phyloP scores from a whole-genome alignment of 2,797 vertebrate species.

The Acipenser ruthenus region DNA sequence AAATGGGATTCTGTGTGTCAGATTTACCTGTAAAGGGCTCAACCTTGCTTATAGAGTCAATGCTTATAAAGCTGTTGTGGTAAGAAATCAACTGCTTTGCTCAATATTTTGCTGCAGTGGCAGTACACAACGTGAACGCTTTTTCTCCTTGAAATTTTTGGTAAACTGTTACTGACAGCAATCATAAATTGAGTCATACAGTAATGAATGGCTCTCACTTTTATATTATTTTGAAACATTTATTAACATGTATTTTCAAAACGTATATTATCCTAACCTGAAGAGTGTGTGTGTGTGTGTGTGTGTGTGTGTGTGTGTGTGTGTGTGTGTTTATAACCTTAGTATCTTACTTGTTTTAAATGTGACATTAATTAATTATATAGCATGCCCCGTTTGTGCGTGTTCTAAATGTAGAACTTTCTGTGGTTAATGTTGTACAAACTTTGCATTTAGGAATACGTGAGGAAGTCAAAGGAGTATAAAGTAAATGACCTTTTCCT shows the following conservation, averaged over 20 bases:
- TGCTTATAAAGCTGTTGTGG: constrained; percentile 74
- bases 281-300: background rate
- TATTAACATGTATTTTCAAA: background rate
- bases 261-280: background rate
- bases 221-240: background rate
- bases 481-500: constrained; percentile 63
- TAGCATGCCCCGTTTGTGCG: background rate
- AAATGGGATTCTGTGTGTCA: constrained; percentile 65
- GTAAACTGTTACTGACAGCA: too few relatives aligned
- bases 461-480: constrained; percentile 67
- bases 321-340: background rate
- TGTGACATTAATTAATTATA: background rate
- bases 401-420: constrained; percentile 13
- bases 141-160: too few relatives aligned
- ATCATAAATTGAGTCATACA: too few relatives aligned
- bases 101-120: background rate
- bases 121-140: too few relatives aligned
- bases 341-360: too few relatives aligned
- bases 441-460: constrained; percentile 57
- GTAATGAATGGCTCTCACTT: too few relatives aligned
- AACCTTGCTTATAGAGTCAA: constrained; percentile 73
- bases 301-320: background rate
- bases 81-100: constrained; percentile 41
- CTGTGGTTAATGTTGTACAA: constrained; percentile 20
- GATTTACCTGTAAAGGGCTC: constrained; percentile 86